Evolutionary conservation across 2,888 invertebrate genomes (phyloP), one percentile per base, ranked within the genome.

Genomic region (Xanthia icteritia): DNA sequence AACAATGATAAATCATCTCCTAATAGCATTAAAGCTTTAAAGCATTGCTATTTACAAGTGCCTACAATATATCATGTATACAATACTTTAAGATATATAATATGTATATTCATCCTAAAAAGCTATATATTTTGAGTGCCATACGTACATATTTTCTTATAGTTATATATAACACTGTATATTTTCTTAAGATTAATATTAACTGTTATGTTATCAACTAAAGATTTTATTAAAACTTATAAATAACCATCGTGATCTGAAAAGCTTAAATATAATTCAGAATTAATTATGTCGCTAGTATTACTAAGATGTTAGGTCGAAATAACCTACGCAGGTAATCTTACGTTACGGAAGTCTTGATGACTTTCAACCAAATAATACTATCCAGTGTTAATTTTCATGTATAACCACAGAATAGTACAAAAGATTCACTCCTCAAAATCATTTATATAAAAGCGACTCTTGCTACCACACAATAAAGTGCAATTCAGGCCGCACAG

Each of bases 51-150:
- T 73, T 81, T 75, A 77, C 72, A 84, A 76, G 65, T 72, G 56
- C 63, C 82, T 73, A 73, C 23, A 58, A 61, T 80, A 70, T 76
- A 70, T 81, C 31, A 31, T 70, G 73, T 73, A 78, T 78, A 82
- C 31, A 82, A 73, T 81, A 68, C 64, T 74, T 23, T 60, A 68
- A 69, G 27, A 81, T 77, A 81, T 63, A 67, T 17, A 76, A 66
- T 70, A 70, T 73, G 13, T 78, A 64, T 61, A 71, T 73, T 77
- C 66, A 77, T 76, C 68, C 17, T 82, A 81, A 87, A 81, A 85
- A 78, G 81, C 83, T 87, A 80, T 86, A 81, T 77, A 64, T 84
- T 86, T 80, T 79, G 80, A 89, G 89, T 89, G 89, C 89, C 89
- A 89, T 89, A 89, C 82, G 73, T 86, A 88, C 82, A 83, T 82